A percentile compares a stretch with the other conserved stretches of the same genome.
phyloP scores from a whole-genome alignment of 2,797 vertebrate species.

The Oreortyx pictus region DNA sequence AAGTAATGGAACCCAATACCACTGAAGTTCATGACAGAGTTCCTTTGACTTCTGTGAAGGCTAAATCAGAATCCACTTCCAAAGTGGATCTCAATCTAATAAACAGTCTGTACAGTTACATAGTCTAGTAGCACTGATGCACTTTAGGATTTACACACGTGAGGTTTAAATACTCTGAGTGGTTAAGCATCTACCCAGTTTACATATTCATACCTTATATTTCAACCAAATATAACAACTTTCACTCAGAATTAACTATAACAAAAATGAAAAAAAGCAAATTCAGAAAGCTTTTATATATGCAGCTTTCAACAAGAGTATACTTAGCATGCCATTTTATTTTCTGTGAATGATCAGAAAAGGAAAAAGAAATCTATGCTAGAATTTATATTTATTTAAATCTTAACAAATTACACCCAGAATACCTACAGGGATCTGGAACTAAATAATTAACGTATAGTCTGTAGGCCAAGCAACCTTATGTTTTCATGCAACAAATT shows the following conservation, averaged over 20 bases:
- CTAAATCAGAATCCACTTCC: neutral
- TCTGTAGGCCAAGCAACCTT: neutral
- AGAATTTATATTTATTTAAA: neutral
- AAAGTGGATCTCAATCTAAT: neutral
- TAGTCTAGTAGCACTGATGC: neutral
- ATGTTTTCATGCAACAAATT: neutral
- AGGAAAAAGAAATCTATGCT: accelerated
- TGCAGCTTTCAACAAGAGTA: neutral
- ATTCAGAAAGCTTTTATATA: neutral
- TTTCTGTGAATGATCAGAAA: neutral
- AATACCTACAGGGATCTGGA: neutral
- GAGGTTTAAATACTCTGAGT: neutral
- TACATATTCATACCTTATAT: neutral
- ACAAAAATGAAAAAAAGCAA: neutral
- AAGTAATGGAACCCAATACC: neutral
- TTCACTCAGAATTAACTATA: neutral
- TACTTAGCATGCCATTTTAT: neutral
- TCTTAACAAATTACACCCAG: neutral
- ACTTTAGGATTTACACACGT: neutral
- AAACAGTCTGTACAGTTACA: neutral
- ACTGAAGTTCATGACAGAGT: neutral
- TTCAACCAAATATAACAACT: neutral
- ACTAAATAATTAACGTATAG: neutral
- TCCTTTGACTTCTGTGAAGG: neutral
- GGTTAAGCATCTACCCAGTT: neutral